These are phyloP conservation scores for Pachyrhynchus sulphureomaculatus DNA, from an alignment of 1,140 invertebrate genomes.

Conservation along the genomic window DNA sequence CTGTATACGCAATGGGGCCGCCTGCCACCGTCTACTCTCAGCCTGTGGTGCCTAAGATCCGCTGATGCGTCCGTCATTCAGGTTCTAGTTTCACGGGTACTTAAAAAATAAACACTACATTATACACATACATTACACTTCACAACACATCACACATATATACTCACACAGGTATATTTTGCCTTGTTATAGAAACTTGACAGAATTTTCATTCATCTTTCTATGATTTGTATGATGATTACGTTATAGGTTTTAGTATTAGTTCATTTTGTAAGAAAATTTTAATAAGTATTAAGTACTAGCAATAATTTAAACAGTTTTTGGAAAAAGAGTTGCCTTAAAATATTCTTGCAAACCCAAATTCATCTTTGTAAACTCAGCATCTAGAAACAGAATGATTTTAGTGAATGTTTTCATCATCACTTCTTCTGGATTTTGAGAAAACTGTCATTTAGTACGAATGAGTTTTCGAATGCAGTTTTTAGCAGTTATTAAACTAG, in stretches of 20 bases:
- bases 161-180: background rate
- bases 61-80: slow-evolving; percentile 51
- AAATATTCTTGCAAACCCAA: slow-evolving; percentile 19
- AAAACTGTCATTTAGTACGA: slow-evolving; percentile 14
- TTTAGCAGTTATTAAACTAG: too few species aligned
- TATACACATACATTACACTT: slow-evolving; percentile 19
- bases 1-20: slow-evolving; percentile 53
- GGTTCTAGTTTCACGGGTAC: slow-evolving; percentile 53
- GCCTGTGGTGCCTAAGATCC: slow-evolving; percentile 50
- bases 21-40: slow-evolving; percentile 53
- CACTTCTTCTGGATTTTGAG: slow-evolving; percentile 12
- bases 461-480: slow-evolving; percentile 20
- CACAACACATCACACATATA: slow-evolving; percentile 27
- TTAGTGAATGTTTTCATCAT: background rate
- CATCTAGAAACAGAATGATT: slow-evolving; percentile 5
- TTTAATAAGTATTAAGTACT: background rate
- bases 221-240: slow-evolving; percentile 19
- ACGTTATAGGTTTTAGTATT: slow-evolving; percentile 12
- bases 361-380: slow-evolving; percentile 27
- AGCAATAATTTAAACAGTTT: too few species aligned
- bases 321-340: too few species aligned
- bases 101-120: slow-evolving; percentile 49
- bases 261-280: slow-evolving; percentile 23
- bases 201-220: background rate
- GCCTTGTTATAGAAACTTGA: slow-evolving; percentile 30